Evolutionary conservation across 2,113 vertebrate genomes (phyloP), one percentile per base, ranked within the genome.

Genomic region (Serinus canaria): DNA sequence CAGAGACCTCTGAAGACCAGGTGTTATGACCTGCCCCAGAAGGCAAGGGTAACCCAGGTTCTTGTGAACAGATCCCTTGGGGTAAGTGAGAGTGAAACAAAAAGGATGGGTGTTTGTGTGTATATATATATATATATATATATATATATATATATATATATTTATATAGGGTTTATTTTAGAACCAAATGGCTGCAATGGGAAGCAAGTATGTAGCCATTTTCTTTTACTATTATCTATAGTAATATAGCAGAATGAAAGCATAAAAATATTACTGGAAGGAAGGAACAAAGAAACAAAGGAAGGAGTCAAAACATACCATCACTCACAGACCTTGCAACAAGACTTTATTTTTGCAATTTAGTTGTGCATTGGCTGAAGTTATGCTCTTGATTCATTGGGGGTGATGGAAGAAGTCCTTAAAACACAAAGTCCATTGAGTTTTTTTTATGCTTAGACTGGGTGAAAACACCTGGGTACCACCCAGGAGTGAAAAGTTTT

Each of bases 401-500:
- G 24, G 16, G 6, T 31, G 35, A 35, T 0, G 0, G 43, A 58
- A 47, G n/a, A 66, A 50, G 16, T 35, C 21, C 6, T 11, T 55
- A 33, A 27, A 59, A 35, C 4, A 35, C 11, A 4, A 31, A 35
- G 9, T 37, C 13, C 21, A 8, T 18, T 59, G 8, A 12, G 52
- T 10, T 56, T 49, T n/a, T n/a, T 41, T 49, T 56, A 16, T 9
- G 24, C 30, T 85, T 20, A 41, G 43, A 16, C 24, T 13, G 11
- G 20, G 13, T 43, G 35, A 15, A 58, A 67, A 25, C 20, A 49
- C 16, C 3, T 0, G 0, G 31, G 13, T 35, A 25, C 8, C 23
- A 49, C 9, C 23, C 44, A 43, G 43, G 8, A 28, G 19, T 8
- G 24, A 56, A n/a, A 52, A 56, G 6, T 43, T 66, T 49, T 58